Conservation (phyloP, 1,140 invertebrate species). For the Heliconius melpomene region DNA sequence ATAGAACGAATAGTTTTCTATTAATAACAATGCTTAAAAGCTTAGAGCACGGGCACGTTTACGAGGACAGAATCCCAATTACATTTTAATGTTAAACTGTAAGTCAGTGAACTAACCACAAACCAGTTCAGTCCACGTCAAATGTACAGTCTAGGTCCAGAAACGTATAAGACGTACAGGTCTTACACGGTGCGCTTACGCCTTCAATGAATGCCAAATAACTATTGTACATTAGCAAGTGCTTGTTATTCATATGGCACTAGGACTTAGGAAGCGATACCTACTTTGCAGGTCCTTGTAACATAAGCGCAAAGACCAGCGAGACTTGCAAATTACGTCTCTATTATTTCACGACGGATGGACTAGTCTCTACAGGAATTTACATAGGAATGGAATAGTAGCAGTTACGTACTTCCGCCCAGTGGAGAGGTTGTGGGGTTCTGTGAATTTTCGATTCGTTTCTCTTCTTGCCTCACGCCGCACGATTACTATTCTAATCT, state of each 20-base stretch:
- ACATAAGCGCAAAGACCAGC: slow-evolving; percentile 62
- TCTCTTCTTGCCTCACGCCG: slow-evolving; percentile 36
- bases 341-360: slow-evolving; percentile 68
- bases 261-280: slow-evolving; percentile 55
- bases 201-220: slow-evolving; percentile 35
- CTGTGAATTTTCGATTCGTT: slow-evolving; percentile 14
- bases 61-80: slow-evolving; percentile 1
- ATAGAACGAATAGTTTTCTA: slow-evolving; percentile 1
- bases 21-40: slow-evolving; percentile 5
- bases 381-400: slow-evolving; percentile 74
- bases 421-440: slow-evolving; percentile 30
- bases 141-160: background rate
- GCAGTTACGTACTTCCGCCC: slow-evolving; percentile 63
- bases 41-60: background rate
- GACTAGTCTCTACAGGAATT: slow-evolving; percentile 52
- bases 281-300: slow-evolving; percentile 49
- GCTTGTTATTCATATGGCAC: slow-evolving; percentile 61
- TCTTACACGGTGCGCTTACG: background rate
- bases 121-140: background rate
- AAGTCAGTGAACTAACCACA: background rate
- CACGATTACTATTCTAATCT: slow-evolving; percentile 62
- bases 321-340: slow-evolving; percentile 70
- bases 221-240: slow-evolving; percentile 58
- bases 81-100: slow-evolving; percentile 2
- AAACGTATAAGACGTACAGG: background rate